These are phyloP conservation scores for Drosophila ficusphila DNA, from an alignment of 1,140 invertebrate species.

Conservation along the genomic window DNA sequence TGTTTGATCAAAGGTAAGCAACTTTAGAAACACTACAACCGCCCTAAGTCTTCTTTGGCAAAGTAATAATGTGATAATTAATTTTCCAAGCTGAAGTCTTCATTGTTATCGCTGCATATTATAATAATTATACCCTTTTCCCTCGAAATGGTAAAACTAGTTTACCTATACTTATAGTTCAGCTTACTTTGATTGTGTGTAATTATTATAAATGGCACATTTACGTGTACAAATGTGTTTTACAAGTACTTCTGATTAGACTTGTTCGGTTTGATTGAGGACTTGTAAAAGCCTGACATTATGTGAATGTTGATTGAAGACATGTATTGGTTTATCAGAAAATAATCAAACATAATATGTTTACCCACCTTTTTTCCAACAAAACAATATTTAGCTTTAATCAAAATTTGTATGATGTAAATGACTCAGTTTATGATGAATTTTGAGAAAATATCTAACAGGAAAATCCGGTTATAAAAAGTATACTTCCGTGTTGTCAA, in stretches of 20 bases:
- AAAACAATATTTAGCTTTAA: neutral
- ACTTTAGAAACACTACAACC: too few relatives aligned
- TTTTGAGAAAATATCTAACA: neutral
- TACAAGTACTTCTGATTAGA: neutral
- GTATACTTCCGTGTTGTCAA: neutral
- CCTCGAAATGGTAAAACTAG: neutral
- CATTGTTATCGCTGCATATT: neutral
- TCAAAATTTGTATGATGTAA: neutral
- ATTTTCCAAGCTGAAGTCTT: too few relatives aligned
- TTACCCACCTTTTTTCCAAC: too few relatives aligned
- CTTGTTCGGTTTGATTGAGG: neutral
- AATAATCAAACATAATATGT: too few relatives aligned
- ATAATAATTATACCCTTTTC: neutral
- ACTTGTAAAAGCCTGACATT: neutral
- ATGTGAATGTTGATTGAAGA: too few relatives aligned
- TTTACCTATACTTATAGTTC: neutral
- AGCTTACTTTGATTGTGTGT: neutral
- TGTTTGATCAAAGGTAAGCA: neutral
- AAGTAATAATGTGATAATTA: too few relatives aligned
- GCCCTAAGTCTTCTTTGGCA: too few relatives aligned
- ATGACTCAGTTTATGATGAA: neutral
- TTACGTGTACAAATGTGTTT: neutral
- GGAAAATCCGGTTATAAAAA: neutral
- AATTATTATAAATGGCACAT: neutral
- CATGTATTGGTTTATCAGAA: too few relatives aligned